Conservation (phyloP, 2,113 vertebrate species). For the Phyllostomus discolor region DNA sequence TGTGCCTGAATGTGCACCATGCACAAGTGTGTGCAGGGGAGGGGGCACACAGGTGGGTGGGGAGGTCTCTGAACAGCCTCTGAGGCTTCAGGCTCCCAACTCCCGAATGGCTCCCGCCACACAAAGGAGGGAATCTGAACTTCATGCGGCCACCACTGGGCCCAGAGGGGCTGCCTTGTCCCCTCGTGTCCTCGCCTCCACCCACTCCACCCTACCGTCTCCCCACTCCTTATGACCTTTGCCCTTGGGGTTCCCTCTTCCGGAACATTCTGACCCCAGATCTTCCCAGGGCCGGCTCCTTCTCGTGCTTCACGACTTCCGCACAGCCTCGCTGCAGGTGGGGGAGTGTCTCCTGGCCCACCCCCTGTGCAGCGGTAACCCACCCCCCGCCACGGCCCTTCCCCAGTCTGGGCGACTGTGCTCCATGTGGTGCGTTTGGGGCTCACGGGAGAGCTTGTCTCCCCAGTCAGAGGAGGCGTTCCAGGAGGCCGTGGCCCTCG, state of each 20-base stretch:
- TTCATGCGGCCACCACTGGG: fast-evolving
- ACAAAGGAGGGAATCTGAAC: not conserved
- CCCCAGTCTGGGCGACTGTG: fast-evolving
- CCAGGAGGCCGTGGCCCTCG: not conserved
- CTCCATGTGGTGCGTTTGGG: fast-evolving
- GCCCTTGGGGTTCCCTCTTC: not conserved
- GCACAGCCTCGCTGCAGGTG: not conserved
- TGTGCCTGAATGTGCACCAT: fast-evolving
- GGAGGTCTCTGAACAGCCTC: not conserved
- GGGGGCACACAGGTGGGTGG: fast-evolving
- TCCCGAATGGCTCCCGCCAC: not conserved
- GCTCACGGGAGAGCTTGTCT: too few species aligned
- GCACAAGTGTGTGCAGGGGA: not conserved
- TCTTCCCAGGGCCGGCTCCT: not conserved
- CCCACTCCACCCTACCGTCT: not conserved
- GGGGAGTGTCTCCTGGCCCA: not conserved
- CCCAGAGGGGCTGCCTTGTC: not conserved
- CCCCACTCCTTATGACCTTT: not conserved
- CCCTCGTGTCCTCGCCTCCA: not conserved
- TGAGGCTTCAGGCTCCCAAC: not conserved
- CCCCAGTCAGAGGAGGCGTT: fast-evolving
- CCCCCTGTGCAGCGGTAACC: too few species aligned
- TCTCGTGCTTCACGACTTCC: not conserved
- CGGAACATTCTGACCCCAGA: not conserved
- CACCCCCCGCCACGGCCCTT: not conserved